Evolutionary conservation across 2,113 vertebrate species (phyloP), one percentile per base, ranked within the genome.

Genomic region (Pomatostomus ruficeps): DNA sequence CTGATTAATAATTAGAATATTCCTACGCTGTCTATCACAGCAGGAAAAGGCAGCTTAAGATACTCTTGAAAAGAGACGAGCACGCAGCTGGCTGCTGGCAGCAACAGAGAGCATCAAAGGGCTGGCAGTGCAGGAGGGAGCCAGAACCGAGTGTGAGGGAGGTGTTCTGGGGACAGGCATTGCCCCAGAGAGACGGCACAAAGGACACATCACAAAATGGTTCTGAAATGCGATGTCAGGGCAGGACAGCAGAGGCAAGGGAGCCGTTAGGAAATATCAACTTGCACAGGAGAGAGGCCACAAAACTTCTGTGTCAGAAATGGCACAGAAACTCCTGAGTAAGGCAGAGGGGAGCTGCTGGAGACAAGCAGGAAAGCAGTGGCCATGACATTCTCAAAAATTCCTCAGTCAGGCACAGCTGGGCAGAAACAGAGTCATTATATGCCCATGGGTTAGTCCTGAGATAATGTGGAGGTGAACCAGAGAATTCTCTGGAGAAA

Each of bases 1-100:
- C 46, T 82, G 65, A 76, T 9, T 93, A 92, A 18, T 79, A 73
- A 71, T 62, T 54, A 51, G 38, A 80, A 66, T 85, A 73, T 71
- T 70, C 85, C 38, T 49, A 43, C 22, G 67, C 88, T 89, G 61
- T 48, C 81, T 80, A 62, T 77, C 59, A 46, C 62, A 77, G 85
- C 63, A 85, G 96, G 88, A 90, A 95, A 88, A 83, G 13, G 29
- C 42, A 38, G 71, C 52, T 93, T 91, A 89, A 87, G 66, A 36
- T 29, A 85, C 52, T 23, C 33, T 91, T 88, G 77, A 80, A 63
- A 73, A 85, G 42, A 88, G 81, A 85, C 35, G 24, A 80, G 85
- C 46, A 29, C 81, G 33, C 87, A 95, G 89, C 85, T 94, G 89
- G 95, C 73, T 89, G 66, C 85, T 88, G 87, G 88, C 85, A 92